A percentile compares a stretch with the other conserved stretches of the same genome.
These are phyloP conservation scores for Rhineura floridana DNA, from an alignment of 2,113 vertebrate species.

Conservation along the genomic window DNA sequence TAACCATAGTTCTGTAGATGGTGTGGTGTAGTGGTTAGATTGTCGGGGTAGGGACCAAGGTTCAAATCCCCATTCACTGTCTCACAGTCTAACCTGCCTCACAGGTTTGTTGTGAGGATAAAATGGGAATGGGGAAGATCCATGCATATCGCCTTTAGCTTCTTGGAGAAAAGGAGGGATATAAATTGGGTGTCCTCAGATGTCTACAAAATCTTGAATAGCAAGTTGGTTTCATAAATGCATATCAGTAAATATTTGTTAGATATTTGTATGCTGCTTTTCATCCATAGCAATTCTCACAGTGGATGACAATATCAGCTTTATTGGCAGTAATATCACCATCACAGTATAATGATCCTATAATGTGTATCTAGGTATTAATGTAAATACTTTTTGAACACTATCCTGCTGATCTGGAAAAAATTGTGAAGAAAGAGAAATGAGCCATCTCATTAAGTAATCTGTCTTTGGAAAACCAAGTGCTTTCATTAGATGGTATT, in stretches of 20 bases:
- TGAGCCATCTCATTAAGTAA: no score
- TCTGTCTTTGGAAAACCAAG: not conserved
- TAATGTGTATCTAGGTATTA: not conserved
- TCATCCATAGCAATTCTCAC: not conserved
- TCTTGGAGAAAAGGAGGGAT: no score
- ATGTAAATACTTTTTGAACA: not conserved
- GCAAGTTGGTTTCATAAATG: not conserved
- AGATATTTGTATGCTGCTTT: not conserved
- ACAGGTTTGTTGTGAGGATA: no score
- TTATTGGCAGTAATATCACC: not conserved
- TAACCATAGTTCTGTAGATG: not conserved
- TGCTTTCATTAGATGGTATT: not conserved
- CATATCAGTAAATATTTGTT: not conserved
- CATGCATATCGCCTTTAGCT: no score
- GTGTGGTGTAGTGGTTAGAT: no score
- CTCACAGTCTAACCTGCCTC: no score
- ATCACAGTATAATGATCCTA: not conserved
- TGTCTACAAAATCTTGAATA: not conserved
- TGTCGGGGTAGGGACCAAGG: no score
- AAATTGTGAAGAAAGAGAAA: not conserved
- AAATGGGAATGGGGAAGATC: no score
- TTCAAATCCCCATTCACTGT: no score
- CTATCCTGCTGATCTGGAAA: not conserved
- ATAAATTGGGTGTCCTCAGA: no score
- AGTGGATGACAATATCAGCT: not conserved